phyloP scores from a whole-genome alignment of 2,888 invertebrate genomes.

The Galerucella calmariensis region DNA sequence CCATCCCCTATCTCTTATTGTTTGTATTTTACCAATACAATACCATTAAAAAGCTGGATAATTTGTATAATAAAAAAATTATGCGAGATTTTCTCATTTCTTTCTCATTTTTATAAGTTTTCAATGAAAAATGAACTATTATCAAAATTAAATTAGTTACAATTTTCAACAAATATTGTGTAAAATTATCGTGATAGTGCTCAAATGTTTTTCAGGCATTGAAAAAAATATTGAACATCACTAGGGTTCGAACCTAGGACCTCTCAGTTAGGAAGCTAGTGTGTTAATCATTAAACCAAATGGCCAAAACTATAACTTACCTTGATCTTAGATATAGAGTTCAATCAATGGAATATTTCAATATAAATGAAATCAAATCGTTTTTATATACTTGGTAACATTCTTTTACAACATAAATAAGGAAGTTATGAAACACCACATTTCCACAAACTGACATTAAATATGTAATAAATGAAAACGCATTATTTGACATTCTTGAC shows the following conservation, averaged over 20 bases:
- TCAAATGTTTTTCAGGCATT: neutral
- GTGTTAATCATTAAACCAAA: slow-evolving; percentile 7
- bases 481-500: neutral
- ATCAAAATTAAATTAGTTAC: no score
- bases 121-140: no score
- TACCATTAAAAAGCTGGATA: no score
- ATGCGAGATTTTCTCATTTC: no score
- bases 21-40: no score
- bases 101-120: no score
- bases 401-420: neutral
- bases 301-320: slow-evolving; percentile 1
- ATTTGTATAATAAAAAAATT: no score
- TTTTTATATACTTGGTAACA: neutral
- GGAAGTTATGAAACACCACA: neutral
- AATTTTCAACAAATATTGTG: no score
- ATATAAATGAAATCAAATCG: neutral
- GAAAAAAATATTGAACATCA: slow-evolving; percentile 1
- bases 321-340: neutral
- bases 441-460: neutral
- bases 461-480: neutral
- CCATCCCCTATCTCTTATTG: no score
- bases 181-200: no score
- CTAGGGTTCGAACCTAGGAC: slow-evolving; percentile 29
- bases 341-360: neutral
- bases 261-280: slow-evolving; percentile 9